These are phyloP conservation scores for Neuroterus valhalla DNA, from an alignment of 1,140 invertebrate genomes.

Conservation along the genomic window DNA sequence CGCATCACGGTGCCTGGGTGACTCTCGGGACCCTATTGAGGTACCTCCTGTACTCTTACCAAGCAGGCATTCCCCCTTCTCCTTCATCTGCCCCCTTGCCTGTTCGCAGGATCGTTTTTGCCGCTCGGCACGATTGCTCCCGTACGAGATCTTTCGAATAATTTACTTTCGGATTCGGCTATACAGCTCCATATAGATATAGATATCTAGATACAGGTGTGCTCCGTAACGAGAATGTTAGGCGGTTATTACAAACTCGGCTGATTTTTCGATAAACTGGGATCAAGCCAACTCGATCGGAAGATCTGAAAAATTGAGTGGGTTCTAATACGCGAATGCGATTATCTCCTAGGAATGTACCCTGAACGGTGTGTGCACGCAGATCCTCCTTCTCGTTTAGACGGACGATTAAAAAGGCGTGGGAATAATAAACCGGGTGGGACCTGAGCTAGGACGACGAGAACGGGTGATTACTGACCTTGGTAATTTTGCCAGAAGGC, in stretches of 20 bases:
- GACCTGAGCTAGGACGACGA: neutral
- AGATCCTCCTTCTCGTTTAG: constrained; percentile 37
- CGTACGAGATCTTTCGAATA: constrained; percentile 65
- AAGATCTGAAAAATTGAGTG: constrained; percentile 73
- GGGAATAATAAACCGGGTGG: neutral
- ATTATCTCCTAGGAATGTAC: constrained; percentile 62
- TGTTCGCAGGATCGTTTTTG: constrained; percentile 62
- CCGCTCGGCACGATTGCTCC: constrained; percentile 61
- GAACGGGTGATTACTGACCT: constrained; percentile 76
- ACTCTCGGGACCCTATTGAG: constrained; percentile 65
- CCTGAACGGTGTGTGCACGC: constrained; percentile 20
- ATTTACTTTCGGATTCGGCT: constrained; percentile 56
- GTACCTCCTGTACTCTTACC: constrained; percentile 67
- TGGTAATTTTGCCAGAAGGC: constrained; percentile 93
- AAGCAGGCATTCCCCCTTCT: constrained; percentile 39
- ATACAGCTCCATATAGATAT: constrained; percentile 45
- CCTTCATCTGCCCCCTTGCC: constrained; percentile 13
- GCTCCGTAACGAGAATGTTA: constrained; percentile 11
- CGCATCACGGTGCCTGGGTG: constrained; percentile 67
- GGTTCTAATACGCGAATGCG: constrained; percentile 70
- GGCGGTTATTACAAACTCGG: constrained; percentile 30
- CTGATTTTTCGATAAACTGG: constrained; percentile 60
- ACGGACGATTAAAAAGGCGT: constrained; percentile 45
- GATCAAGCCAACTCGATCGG: constrained; percentile 61
- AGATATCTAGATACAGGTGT: constrained; percentile 44